These are phyloP conservation scores for Drosophila novamexicana DNA, from an alignment of 1,140 invertebrate genomes.

Conservation along the genomic window DNA sequence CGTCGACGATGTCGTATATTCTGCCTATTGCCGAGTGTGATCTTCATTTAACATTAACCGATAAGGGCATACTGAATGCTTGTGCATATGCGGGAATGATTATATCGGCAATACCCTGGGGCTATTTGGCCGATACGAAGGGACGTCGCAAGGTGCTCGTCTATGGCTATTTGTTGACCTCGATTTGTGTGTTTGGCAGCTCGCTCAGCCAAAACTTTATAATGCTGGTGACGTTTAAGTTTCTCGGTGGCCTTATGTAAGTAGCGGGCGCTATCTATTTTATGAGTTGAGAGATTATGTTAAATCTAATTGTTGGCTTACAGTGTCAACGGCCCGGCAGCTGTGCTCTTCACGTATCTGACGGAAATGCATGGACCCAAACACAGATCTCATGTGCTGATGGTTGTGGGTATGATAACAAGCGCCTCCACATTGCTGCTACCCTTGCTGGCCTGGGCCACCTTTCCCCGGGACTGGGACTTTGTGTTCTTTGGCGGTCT, in stretches of 20 bases:
- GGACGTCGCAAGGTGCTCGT: conserved; percentile 90
- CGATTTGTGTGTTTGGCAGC: conserved; percentile 88
- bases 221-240: conserved; percentile 89
- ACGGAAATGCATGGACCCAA: conserved; percentile 89
- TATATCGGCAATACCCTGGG: conserved; percentile 92
- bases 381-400: conserved; percentile 87
- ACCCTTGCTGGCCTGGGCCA: conserved; percentile 86
- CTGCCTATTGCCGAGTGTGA: conserved; percentile 90
- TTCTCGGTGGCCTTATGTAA: conserved; percentile 91
- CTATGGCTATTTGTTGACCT: conserved; percentile 89
- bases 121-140: conserved; percentile 91
- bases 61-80: conserved; percentile 89
- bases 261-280: conserved; percentile 76
- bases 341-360: conserved; percentile 89
- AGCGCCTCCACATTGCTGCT: conserved; percentile 86
- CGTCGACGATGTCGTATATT: conserved; percentile 88
- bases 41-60: conserved; percentile 86
- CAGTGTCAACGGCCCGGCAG: conserved; percentile 90
- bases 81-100: conserved; percentile 92
- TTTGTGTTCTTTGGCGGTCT: conserved; percentile 85
- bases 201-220: conserved; percentile 89
- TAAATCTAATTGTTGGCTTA: conserved; percentile 7
- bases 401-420: conserved; percentile 87
- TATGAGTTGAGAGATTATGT: conserved; percentile 21
- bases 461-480: conserved; percentile 84